Evolutionary conservation across 2,888 invertebrate genomes (phyloP).

Genomic region (Strigamia crassipes): DNA sequence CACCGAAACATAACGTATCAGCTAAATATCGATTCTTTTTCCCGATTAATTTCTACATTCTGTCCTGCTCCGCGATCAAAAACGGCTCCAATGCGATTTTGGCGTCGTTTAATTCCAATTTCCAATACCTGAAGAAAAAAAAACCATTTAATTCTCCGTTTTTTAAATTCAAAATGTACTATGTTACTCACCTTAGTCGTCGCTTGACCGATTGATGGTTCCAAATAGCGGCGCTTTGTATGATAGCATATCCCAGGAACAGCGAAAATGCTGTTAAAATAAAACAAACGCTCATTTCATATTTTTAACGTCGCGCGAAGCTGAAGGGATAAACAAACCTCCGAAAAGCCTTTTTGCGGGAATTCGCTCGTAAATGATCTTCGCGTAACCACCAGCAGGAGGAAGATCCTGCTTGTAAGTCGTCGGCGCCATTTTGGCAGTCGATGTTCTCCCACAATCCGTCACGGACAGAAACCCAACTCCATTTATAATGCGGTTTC

Average conservation of each 20-base stretch:
- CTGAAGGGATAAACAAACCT: conserved; percentile 63
- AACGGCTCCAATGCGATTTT: conserved; percentile 76
- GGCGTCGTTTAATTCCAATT: conserved; percentile 64
- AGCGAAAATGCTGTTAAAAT: neutral
- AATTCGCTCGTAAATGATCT: conserved; percentile 72
- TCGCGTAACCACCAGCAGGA: conserved; percentile 85
- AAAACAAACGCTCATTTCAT: neutral
- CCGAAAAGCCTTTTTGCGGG: conserved; percentile 74
- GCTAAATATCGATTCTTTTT: too few species aligned
- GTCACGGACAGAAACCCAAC: too few species aligned
- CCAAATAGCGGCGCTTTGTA: neutral
- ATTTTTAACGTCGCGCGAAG: neutral
- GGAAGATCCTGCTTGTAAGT: conserved; percentile 83
- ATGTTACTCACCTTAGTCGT: too few species aligned
- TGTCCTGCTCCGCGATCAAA: conserved; percentile 80
- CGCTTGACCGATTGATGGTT: neutral
- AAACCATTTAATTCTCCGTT: too few species aligned
- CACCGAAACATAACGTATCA: too few species aligned
- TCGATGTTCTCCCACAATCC: too few species aligned
- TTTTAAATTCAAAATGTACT: too few species aligned
- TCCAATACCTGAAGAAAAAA: neutral
- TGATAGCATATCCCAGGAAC: neutral
- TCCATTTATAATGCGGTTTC: too few species aligned
- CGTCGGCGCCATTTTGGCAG: conserved; percentile 52
- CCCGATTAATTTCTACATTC: conserved; percentile 61